Base-by-base conservation (phyloP, 23 tunicate species). In the Styela clava region DNA sequence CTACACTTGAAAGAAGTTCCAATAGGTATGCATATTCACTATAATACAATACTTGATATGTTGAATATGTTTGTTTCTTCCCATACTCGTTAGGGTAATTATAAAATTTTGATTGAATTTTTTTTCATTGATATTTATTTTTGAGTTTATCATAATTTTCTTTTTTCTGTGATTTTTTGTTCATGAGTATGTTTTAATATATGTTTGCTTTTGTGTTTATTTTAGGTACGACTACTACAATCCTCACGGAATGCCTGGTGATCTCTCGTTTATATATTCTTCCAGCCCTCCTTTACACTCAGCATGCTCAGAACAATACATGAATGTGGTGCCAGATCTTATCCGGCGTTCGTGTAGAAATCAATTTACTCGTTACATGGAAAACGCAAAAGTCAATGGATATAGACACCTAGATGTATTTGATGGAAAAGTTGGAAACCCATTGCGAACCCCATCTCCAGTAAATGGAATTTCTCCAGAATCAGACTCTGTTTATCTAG, bases 251-350 rank as follows among this genome's bases (percentile, higher is more conserved):
- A 77, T 85, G 88, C 83, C 88, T 24, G 88, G 79, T 61, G 81
- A 85, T 79, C 83, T 85, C 16, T 78, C 86, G 21, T 88, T 71
- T 61, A 30, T 83, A 3, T 88, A 69, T 63, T 35, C 86, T 36
- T 86, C 78, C 0, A 88, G 92, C 33, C 92, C 92, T 19, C 92
- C 92, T 23, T 86, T 86, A 23, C 74, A 64, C 31, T 61, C 63
- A 65, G 61, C 32, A 18, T 61, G 25, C 35, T 5, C 63, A 22
- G 65, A 35, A 21, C 69, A 52, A 34, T 24, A 28, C 68, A 44
- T 24, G 19, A 44, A 44, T 44, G 56, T 44, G 56, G 12, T 44
- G 56, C 56, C 56, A 44, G 56, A 44, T 12, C 12, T 44, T 12
- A 44, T 44, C 56, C 7, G 56, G 12, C 56, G 56, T 12, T 5